Evolutionary conservation across 2,888 invertebrate species (phyloP).

Genomic region (Bimastos eiseni): DNA sequence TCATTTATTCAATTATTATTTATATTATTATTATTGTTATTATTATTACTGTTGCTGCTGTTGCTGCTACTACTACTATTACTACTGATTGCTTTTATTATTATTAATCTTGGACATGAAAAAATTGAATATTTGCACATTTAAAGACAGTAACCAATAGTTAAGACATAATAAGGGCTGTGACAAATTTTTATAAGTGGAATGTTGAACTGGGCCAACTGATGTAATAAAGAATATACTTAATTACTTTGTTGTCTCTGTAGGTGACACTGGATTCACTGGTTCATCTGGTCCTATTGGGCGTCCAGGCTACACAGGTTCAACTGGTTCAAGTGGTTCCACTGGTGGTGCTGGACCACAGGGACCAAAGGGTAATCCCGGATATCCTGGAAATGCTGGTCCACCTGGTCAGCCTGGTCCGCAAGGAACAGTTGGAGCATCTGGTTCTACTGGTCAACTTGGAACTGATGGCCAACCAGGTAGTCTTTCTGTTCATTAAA

Average conservation of each 20-base stretch:
- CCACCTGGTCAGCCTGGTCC: conserved; percentile 35
- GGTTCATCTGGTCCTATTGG: conserved; percentile 15
- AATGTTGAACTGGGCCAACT: too few species aligned
- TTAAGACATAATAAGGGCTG: too few species aligned
- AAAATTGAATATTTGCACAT: too few species aligned
- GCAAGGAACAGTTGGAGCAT: conserved; percentile 24
- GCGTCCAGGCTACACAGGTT: conserved; percentile 6
- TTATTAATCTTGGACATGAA: too few species aligned
- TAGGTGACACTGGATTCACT: conserved; percentile 20
- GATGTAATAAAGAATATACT: too few species aligned
- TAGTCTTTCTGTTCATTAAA: not conserved
- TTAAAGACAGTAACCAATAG: too few species aligned
- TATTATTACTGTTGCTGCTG: too few species aligned
- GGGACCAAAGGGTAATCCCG: conserved; percentile 31
- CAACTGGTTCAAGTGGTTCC: conserved; percentile 31
- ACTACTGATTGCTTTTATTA: too few species aligned
- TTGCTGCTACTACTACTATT: too few species aligned
- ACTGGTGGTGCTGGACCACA: conserved; percentile 23
- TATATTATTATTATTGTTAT: too few species aligned
- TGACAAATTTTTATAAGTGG: too few species aligned
- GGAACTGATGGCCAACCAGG: conserved; percentile 24
- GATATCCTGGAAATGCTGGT: conserved; percentile 37
- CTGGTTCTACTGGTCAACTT: conserved; percentile 24
- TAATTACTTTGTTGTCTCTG: not conserved
- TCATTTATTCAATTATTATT: too few species aligned